phyloP scores from a whole-genome alignment of 2,113 vertebrate genomes.

The Galemys pyrenaicus region DNA sequence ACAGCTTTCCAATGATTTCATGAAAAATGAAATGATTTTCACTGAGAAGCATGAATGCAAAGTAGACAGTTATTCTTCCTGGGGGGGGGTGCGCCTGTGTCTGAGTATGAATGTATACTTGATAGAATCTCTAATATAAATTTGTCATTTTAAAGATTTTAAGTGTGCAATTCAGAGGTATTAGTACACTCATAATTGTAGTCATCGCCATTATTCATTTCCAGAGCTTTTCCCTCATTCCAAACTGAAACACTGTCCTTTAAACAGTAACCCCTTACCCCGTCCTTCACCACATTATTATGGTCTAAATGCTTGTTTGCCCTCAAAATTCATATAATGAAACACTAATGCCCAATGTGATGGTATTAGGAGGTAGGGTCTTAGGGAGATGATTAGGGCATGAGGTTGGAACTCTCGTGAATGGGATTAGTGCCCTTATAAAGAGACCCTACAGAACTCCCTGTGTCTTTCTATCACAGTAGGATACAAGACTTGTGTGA shows the following conservation, averaged over 20 bases:
- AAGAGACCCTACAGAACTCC: background rate
- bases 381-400: background rate
- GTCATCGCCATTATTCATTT: background rate
- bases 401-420: background rate
- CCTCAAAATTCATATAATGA: background rate
- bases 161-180: background rate
- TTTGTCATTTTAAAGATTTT: background rate
- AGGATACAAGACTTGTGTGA: background rate
- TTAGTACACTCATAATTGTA: no score
- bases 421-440: background rate
- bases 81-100: background rate
- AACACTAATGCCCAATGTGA: background rate
- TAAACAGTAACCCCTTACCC: background rate
- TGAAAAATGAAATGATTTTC: background rate
- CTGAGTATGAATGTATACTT: no score
- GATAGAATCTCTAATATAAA: background rate
- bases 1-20: conserved; percentile 49
- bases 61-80: background rate
- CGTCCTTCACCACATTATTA: background rate
- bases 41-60: conserved; percentile 49
- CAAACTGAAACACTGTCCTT: background rate
- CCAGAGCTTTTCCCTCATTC: background rate
- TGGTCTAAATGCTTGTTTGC: background rate
- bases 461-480: background rate
- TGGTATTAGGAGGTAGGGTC: background rate